Evolutionary conservation across 2,888 invertebrate genomes (phyloP).

Genomic region (Himalopsyche japonica): DNA sequence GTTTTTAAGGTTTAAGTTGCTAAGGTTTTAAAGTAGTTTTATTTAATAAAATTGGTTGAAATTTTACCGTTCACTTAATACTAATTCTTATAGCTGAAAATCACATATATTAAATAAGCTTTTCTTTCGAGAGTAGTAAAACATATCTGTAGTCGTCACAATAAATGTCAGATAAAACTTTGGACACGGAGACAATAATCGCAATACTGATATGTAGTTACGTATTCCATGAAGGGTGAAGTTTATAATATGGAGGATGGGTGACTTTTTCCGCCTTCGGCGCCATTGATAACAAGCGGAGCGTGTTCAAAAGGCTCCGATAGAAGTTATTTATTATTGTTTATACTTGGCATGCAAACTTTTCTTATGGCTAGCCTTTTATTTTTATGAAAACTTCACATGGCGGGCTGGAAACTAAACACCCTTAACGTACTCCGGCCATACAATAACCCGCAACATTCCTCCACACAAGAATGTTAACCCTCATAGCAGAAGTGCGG

Average conservation of each 20-base stretch:
- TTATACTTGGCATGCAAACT: constrained; percentile 27
- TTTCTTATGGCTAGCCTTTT: constrained; percentile 19
- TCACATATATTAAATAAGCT: too few relatives aligned
- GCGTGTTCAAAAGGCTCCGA: constrained; percentile 10
- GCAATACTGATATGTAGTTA: not conserved
- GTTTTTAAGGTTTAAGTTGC: too few relatives aligned
- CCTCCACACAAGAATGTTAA: not conserved
- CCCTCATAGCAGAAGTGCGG: not conserved
- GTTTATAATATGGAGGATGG: constrained; percentile 2
- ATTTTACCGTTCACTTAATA: too few relatives aligned
- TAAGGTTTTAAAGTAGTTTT: too few relatives aligned
- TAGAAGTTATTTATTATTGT: constrained; percentile 31
- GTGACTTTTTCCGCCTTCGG: constrained; percentile 7
- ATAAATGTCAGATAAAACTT: not conserved
- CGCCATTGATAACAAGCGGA: constrained; percentile 18
- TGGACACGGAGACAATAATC: not conserved
- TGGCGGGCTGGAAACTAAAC: constrained; percentile 18
- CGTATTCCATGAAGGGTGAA: not conserved
- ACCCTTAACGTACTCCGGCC: constrained; percentile 3
- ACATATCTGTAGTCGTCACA: not conserved
- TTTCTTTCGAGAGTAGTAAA: not conserved
- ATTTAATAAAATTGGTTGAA: too few relatives aligned
- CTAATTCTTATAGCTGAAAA: too few relatives aligned
- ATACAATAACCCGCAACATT: not conserved
- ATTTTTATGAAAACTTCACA: constrained; percentile 17